Evolutionary conservation across 2,797 vertebrate species (phyloP).

Genomic region (Buceros bicornis): DNA sequence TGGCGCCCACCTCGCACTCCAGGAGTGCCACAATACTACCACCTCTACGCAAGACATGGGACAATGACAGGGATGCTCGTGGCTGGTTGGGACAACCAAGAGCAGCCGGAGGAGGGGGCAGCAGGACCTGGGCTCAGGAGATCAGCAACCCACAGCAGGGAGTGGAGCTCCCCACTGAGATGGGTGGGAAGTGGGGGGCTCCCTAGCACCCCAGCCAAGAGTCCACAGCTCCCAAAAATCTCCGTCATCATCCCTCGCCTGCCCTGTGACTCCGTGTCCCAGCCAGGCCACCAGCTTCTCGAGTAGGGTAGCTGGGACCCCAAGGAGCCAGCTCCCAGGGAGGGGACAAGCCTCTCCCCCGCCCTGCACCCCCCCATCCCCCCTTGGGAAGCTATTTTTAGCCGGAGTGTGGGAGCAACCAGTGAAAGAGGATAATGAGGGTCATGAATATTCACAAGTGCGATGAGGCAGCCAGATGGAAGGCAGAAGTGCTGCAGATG

Average conservation of each 20-base stretch:
- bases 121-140: background rate
- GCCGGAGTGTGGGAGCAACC: slow-evolving; percentile 57
- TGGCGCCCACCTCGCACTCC: background rate
- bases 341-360: background rate
- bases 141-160: background rate
- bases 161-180: background rate
- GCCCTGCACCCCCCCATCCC: background rate
- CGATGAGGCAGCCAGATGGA: slow-evolving; percentile 64
- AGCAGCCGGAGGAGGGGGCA: background rate
- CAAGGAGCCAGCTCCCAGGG: background rate
- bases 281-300: background rate
- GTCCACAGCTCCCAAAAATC: background rate
- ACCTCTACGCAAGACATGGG: background rate
- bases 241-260: background rate
- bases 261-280: background rate
- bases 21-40: background rate
- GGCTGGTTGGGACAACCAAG: background rate
- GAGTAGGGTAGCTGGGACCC: background rate
- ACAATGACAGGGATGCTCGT: background rate
- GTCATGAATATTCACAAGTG: slow-evolving; percentile 74
- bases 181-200: background rate
- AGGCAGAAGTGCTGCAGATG: slow-evolving; percentile 77
- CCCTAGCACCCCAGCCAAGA: background rate
- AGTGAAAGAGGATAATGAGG: slow-evolving; percentile 72
- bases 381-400: slow-evolving; percentile 70